These are phyloP conservation scores for Struthio camelus DNA, from an alignment of 2,113 vertebrate species.

Conservation along the genomic window DNA sequence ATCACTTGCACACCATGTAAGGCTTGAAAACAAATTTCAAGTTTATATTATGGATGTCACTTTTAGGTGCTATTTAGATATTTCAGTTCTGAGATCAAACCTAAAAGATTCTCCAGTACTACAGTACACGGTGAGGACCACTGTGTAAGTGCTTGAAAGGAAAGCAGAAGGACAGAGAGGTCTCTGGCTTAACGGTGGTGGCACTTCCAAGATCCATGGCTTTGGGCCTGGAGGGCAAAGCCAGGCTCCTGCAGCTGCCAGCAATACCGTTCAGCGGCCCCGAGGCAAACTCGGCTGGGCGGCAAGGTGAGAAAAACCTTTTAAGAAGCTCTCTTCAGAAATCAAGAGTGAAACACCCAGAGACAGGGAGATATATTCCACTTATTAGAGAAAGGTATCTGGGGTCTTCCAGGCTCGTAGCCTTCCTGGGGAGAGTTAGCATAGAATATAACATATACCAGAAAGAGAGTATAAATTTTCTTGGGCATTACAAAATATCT, in stretches of 20 bases:
- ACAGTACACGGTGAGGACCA: background rate
- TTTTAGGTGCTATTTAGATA: background rate
- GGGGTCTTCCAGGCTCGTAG: background rate
- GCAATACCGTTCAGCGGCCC: background rate
- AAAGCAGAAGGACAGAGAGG: background rate
- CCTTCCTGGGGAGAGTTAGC: accelerated
- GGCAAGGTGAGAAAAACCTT: background rate
- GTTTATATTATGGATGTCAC: background rate
- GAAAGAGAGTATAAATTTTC: background rate
- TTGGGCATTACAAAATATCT: background rate
- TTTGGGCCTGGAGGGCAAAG: background rate
- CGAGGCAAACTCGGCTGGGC: background rate
- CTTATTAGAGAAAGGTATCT: background rate
- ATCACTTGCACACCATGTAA: background rate
- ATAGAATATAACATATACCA: background rate
- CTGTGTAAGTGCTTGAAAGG: background rate
- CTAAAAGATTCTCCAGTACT: background rate
- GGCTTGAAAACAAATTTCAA: background rate
- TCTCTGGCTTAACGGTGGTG: background rate
- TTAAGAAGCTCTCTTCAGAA: background rate
- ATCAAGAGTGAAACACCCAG: background rate
- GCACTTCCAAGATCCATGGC: background rate
- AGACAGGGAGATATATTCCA: background rate
- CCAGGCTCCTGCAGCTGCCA: accelerated
- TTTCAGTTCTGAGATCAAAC: background rate